A percentile compares a stretch with the other conserved stretches of the same genome.
phyloP scores from a whole-genome alignment of 2,888 invertebrate species.

The Spisula solida region DNA sequence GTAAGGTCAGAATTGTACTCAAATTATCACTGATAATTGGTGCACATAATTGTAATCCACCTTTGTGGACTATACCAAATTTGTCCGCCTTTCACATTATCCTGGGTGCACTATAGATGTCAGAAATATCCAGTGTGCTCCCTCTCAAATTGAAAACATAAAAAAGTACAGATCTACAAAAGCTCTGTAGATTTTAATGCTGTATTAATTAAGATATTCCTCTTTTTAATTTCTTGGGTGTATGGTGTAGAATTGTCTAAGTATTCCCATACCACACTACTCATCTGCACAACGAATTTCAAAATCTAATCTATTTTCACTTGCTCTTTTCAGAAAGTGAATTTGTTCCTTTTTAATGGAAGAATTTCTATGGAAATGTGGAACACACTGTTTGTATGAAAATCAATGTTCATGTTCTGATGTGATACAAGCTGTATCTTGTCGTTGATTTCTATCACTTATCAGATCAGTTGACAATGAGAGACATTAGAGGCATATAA shows the following conservation, averaged over 20 bases:
- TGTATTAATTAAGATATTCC: constrained; percentile 6
- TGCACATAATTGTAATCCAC: too few relatives aligned
- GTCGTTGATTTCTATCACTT: background rate
- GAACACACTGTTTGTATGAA: background rate
- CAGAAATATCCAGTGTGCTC: too few relatives aligned
- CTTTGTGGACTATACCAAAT: too few relatives aligned
- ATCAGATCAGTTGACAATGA: background rate
- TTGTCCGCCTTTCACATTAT: too few relatives aligned
- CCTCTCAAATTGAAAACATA: too few relatives aligned
- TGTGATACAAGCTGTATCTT: background rate
- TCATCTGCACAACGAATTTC: constrained; percentile 1
- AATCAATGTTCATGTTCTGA: constrained; percentile 1
- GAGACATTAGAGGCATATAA: too few relatives aligned
- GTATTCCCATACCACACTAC: background rate
- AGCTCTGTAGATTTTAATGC: background rate
- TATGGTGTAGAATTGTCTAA: background rate
- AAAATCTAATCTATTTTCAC: constrained; percentile 25
- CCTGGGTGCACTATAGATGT: too few relatives aligned
- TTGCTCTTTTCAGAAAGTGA: background rate
- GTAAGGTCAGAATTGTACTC: too few relatives aligned
- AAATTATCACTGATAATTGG: too few relatives aligned
- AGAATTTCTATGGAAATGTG: constrained; percentile 8
- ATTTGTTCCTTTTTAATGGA: background rate
- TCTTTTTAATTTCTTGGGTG: background rate
- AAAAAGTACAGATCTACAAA: too few relatives aligned